These are phyloP conservation scores for Muscicapa adusta DNA, from an alignment of 2,113 vertebrate genomes.

Conservation along the genomic window DNA sequence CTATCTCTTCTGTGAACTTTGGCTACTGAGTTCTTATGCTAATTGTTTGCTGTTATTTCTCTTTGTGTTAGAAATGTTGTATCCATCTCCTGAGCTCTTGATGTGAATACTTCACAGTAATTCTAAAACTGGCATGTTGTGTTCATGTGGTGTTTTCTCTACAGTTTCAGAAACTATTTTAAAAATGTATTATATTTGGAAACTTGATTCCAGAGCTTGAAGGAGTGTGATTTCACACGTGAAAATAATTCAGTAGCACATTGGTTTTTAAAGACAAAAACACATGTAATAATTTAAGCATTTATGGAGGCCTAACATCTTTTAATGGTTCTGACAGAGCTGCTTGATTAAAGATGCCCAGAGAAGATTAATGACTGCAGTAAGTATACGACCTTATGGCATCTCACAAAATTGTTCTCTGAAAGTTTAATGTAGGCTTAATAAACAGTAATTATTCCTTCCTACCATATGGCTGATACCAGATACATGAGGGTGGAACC, in stretches of 20 bases:
- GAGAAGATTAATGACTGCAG: slow-evolving; percentile 55
- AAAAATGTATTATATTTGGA: neutral
- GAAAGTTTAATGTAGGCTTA: slow-evolving; percentile 42
- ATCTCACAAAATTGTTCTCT: slow-evolving; percentile 36
- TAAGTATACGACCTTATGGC: slow-evolving; percentile 40
- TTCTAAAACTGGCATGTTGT: neutral
- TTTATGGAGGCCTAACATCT: neutral
- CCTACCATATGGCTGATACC: slow-evolving; percentile 37
- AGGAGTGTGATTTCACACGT: neutral
- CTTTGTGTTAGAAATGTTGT: neutral
- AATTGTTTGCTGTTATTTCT: neutral
- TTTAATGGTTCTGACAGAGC: neutral
- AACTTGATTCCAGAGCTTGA: neutral
- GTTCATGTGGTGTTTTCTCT: neutral
- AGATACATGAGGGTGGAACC: neutral
- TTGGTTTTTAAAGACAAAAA: neutral
- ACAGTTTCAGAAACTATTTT: neutral
- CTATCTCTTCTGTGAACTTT: neutral
- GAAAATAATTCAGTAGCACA: neutral
- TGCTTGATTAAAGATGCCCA: slow-evolving; percentile 29
- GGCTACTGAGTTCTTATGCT: neutral
- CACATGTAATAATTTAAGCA: neutral
- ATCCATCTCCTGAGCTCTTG: neutral
- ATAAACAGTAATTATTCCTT: slow-evolving; percentile 60
- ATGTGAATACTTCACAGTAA: neutral